Evolutionary conservation across 2,797 vertebrate genomes (phyloP).

Genomic region (Semaprochilodus insignis): DNA sequence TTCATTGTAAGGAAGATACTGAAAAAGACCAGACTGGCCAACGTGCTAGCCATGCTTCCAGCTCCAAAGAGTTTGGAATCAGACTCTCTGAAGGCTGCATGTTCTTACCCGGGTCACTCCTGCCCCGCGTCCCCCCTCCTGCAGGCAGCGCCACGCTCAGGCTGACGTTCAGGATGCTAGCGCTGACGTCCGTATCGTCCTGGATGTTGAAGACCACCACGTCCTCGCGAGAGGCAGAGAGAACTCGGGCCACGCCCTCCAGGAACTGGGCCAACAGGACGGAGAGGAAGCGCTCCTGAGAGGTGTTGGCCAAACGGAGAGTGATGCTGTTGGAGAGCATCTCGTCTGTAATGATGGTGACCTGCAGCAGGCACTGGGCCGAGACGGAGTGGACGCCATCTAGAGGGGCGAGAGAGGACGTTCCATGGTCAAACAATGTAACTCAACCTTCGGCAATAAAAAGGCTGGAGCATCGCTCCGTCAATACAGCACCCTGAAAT

Average conservation of each 20-base stretch:
- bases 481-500: too few relatives aligned
- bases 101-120: not conserved
- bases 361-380: slow-evolving; percentile 91
- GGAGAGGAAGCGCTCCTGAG: slow-evolving; percentile 93
- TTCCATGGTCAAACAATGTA: too few relatives aligned
- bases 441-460: too few relatives aligned
- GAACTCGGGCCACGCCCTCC: slow-evolving; percentile 88
- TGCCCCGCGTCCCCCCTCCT: slow-evolving; percentile 44
- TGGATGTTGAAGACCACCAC: slow-evolving; percentile 94
- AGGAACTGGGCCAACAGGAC: slow-evolving; percentile 90
- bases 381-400: slow-evolving; percentile 90
- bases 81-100: too few relatives aligned
- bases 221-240: slow-evolving; percentile 85
- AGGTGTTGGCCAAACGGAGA: slow-evolving; percentile 90
- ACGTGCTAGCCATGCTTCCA: too few relatives aligned
- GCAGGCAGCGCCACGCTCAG: slow-evolving; percentile 72
- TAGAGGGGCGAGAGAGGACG: slow-evolving; percentile 57
- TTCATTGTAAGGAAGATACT: too few relatives aligned
- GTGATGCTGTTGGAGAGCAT: slow-evolving; percentile 98
- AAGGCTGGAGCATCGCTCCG: too few relatives aligned
- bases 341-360: slow-evolving; percentile 94
- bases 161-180: slow-evolving; percentile 93
- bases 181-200: slow-evolving; percentile 88
- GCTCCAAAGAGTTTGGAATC: too few relatives aligned
- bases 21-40: too few relatives aligned